phyloP scores from a whole-genome alignment of 2,888 invertebrate species.

The Pedicia rivosa region DNA sequence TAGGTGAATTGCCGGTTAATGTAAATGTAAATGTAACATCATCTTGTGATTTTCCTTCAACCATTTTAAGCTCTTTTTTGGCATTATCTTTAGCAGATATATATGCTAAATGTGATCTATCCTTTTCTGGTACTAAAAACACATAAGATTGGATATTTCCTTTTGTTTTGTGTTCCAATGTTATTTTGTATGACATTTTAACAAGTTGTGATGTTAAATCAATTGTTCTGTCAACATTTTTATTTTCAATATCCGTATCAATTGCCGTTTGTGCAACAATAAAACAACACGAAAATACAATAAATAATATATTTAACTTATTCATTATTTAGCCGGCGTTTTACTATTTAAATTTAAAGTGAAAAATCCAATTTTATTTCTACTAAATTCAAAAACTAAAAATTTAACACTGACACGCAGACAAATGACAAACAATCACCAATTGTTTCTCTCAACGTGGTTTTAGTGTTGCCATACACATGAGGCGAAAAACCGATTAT shows the following conservation, averaged over 20 bases:
- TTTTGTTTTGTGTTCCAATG: constrained; percentile 69
- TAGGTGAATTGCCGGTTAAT: constrained; percentile 28
- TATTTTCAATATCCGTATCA: constrained; percentile 44
- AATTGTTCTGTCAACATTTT: constrained; percentile 71
- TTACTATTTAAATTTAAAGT: too few relatives aligned
- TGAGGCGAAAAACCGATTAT: too few relatives aligned
- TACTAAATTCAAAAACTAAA: too few relatives aligned
- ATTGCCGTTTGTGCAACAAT: constrained; percentile 1
- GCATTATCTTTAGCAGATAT: constrained; percentile 50
- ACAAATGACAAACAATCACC: too few relatives aligned
- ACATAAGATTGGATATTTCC: constrained; percentile 52
- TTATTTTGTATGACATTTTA: constrained; percentile 63
- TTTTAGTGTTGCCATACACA: too few relatives aligned
- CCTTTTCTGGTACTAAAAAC: constrained; percentile 41
- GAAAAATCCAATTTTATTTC: too few relatives aligned
- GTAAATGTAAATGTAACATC: constrained; percentile 39
- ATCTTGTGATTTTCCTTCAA: constrained; percentile 36
- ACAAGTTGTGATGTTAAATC: constrained; percentile 82
- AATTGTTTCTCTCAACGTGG: too few relatives aligned
- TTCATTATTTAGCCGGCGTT: too few relatives aligned
- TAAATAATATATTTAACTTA: too few relatives aligned
- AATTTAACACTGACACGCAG: too few relatives aligned
- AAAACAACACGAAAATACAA: constrained; percentile 1
- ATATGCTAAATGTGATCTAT: constrained; percentile 50
- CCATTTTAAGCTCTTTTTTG: constrained; percentile 39